Evolutionary conservation across 1,140 invertebrate genomes (phyloP).

Genomic region (Pinna nobilis): DNA sequence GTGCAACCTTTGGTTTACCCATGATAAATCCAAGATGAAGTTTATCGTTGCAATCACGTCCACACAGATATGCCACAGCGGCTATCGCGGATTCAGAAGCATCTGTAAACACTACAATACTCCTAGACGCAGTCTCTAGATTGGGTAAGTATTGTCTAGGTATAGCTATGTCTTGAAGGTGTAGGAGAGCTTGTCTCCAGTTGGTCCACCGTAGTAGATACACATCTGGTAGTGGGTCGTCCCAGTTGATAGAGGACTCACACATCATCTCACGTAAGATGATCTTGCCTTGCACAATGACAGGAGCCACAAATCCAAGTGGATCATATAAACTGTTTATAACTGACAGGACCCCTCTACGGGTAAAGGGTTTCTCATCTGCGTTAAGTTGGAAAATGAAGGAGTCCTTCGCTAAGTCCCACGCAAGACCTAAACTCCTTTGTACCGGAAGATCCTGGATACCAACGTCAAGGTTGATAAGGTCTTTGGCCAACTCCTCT

Average conservation of each 20-base stretch:
- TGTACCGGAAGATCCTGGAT: conserved; percentile 25
- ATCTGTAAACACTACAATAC: too few relatives aligned
- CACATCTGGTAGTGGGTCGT: conserved; percentile 30
- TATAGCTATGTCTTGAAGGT: conserved; percentile 14
- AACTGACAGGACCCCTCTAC: conserved; percentile 32
- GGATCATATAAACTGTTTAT: conserved; percentile 48
- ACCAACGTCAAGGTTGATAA: conserved; percentile 31
- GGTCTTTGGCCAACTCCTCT: conserved; percentile 30
- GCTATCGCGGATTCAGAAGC: conserved; percentile 38
- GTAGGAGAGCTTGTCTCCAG: conserved; percentile 26
- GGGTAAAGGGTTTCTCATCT: conserved; percentile 38
- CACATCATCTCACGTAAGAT: conserved; percentile 32
- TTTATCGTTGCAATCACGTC: not conserved
- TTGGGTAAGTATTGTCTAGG: conserved; percentile 11
- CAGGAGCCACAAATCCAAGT: conserved; percentile 43
- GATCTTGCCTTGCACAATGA: conserved; percentile 39
- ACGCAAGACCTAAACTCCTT: conserved; percentile 32
- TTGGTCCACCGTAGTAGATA: conserved; percentile 23
- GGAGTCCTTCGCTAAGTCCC: conserved; percentile 37
- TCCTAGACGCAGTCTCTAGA: too few relatives aligned
- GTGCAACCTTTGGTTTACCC: conserved; percentile 34
- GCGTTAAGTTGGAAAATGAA: conserved; percentile 26
- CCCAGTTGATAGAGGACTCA: conserved; percentile 46
- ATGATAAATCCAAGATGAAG: conserved; percentile 14
- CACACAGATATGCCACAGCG: conserved; percentile 22